Evolutionary conservation across 1,140 invertebrate species (phyloP).

Genomic region (Ylistrum balloti): DNA sequence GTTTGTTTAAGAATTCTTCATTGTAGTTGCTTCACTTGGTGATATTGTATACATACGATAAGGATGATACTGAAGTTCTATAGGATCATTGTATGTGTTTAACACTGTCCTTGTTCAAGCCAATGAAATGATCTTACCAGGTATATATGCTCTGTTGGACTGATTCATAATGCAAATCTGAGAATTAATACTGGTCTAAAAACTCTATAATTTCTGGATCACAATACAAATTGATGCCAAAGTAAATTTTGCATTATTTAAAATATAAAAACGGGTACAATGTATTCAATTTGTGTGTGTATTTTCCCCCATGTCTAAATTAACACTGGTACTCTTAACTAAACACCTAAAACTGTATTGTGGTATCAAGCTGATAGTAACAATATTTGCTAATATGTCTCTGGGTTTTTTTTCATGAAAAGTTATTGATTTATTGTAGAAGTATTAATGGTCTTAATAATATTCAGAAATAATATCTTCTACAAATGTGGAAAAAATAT

Average conservation of each 20-base stretch:
- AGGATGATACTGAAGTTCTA: background rate
- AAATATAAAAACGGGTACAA: conserved; percentile 4
- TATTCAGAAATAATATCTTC: background rate
- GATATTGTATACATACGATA: background rate
- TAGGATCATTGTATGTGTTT: background rate
- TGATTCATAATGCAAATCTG: background rate
- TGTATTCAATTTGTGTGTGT: background rate
- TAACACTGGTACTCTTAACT: background rate
- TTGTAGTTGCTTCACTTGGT: background rate
- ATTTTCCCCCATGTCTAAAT: conserved; percentile 8
- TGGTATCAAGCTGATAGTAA: background rate
- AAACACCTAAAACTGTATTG: background rate
- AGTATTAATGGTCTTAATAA: background rate
- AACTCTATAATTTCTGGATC: background rate
- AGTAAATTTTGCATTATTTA: background rate
- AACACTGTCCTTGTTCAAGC: background rate
- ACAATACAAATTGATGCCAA: background rate
- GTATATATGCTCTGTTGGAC: too few relatives aligned
- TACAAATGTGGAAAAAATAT: background rate
- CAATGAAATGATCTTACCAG: too few relatives aligned
- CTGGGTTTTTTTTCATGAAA: background rate
- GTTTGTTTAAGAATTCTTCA: background rate
- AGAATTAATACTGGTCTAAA: background rate
- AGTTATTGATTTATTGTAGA: background rate
- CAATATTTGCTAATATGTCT: background rate